A percentile compares a stretch with the other conserved stretches of the same genome.
Evolutionary conservation across 2,888 invertebrate genomes (phyloP).

Genomic region (Saturnia pavonia): DNA sequence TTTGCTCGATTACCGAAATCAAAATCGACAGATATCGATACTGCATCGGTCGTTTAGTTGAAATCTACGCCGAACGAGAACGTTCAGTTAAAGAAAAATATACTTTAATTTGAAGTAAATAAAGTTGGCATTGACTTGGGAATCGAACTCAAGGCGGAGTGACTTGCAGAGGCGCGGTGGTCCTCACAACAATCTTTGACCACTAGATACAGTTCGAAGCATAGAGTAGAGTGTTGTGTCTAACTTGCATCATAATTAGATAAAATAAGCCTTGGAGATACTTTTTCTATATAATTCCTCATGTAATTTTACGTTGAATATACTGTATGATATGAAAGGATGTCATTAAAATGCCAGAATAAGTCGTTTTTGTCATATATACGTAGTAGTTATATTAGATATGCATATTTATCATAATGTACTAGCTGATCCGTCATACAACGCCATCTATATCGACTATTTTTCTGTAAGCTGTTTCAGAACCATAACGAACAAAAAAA

Average conservation of each 20-base stretch:
- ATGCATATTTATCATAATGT: too few species aligned
- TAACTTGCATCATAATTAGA: not conserved
- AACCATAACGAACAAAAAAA: too few species aligned
- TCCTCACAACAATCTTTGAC: constrained; percentile 62
- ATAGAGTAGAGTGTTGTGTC: constrained; percentile 23
- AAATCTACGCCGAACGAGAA: constrained; percentile 41
- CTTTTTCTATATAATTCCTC: not conserved
- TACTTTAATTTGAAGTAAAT: constrained; percentile 27
- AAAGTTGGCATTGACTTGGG: constrained; percentile 31
- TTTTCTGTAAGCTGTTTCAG: too few species aligned
- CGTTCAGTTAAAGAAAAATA: constrained; percentile 26
- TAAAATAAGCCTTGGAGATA: not conserved
- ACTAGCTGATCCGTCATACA: too few species aligned
- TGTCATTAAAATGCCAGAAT: too few species aligned
- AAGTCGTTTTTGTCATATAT: too few species aligned
- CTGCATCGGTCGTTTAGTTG: constrained; percentile 51
- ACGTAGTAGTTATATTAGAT: too few species aligned
- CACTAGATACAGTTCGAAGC: constrained; percentile 49
- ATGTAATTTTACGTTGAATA: not conserved
- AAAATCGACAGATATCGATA: constrained; percentile 70
- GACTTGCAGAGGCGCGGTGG: constrained; percentile 76
- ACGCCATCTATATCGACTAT: too few species aligned
- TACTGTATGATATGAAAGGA: too few species aligned
- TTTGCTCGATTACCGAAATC: constrained; percentile 63
- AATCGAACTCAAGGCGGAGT: constrained; percentile 39